Base-by-base conservation (phyloP, 2,888 invertebrate genomes). In the Caenorhabditis uteleia region DNA sequence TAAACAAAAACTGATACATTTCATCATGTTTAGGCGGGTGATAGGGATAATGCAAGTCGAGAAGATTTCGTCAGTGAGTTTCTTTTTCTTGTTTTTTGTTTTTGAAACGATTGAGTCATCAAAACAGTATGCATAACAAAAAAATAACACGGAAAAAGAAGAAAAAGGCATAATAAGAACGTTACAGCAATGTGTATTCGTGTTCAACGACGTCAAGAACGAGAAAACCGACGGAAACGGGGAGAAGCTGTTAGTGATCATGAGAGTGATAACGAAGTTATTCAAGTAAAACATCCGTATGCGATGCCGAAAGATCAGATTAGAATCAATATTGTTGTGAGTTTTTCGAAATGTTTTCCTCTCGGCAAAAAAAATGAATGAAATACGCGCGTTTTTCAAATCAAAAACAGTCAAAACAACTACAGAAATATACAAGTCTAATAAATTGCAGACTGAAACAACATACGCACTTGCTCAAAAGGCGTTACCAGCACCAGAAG, bases 21-120 rank as follows among this genome's bases (percentile, higher is more conserved):
- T 34, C 5, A 3, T 6, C 38, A 38, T 6, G 6, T 38, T 38
- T 18, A 42, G 56, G 51, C 56, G 14, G 44, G 40, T 25, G 58
- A 58, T 12, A 44, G 54, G 39, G 48, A 55, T 36, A 47, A 51
- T 23, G 62, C 68, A 21, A 48, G 59, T 3, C 49, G 67, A 10
- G 69, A 72, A 3, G 72, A 69, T 44, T 72, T 72, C 49, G 65
- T 72, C 18, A 54, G 70, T 70, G 26, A 61, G 70, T 67, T 45
- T 18, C 18, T 4, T 16, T 27, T 34, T 7, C 18, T 44, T 8
- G 14, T 26, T 26, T 20, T 29, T 25, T 20, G 31, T 26, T 3
- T 4, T 2, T n/a, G n/a, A n/a, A n/a, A n/a, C n/a, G n/a, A n/a
- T n/a, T n/a, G n/a, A n/a, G n/a, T n/a, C n/a, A n/a, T n/a, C n/a